Base-by-base conservation (phyloP, 2,888 invertebrate genomes). In the Nymphalis urticae region DNA sequence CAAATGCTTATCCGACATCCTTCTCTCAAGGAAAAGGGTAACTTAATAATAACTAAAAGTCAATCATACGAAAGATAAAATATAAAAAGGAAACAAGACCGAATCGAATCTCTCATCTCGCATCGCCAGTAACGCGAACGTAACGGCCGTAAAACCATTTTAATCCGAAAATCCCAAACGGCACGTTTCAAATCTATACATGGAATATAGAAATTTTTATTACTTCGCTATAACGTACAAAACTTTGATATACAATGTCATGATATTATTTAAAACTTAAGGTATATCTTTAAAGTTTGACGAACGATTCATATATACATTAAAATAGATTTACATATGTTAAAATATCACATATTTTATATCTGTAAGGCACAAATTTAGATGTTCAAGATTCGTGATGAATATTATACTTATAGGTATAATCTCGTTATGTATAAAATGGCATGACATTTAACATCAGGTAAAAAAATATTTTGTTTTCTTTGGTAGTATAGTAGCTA, bases 91-190 rank as follows among this genome's bases (percentile, higher is more conserved):
- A 66, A 66, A 61, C 51, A 53, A 61, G 47, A 56, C 48, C 42
- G 56, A 48, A 66, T 61, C 66, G 47, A 50, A 48, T 66, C 62
- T 53, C 53, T 48, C 54, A 65, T 60, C 53, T 32, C 53, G 61
- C 62, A 62, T 32, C 50, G 51, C 60, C 24, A 53, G 42, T 54
- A 64, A 60, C 24, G 54, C 63, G 63, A 54, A 66, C 63, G 54
- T 70, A 19, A 58, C 56, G 66, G 61, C 63, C 62, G 60, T 60
- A 66, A 70, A 66, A 66, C 60, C 63, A 48, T 64, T 64, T 64
- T 63, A 56, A 70, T 62, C 63, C 60, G 66, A 70, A 69, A 70
- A 66, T 70, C 66, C 60, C 50, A 63, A 70, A 64, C 66, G 70
- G 61, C 70, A 70, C 66, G 66, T 66, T 61, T 27, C 53, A 47